Conservation (phyloP, 2,113 vertebrate genomes). For the Zootoca vivipara region DNA sequence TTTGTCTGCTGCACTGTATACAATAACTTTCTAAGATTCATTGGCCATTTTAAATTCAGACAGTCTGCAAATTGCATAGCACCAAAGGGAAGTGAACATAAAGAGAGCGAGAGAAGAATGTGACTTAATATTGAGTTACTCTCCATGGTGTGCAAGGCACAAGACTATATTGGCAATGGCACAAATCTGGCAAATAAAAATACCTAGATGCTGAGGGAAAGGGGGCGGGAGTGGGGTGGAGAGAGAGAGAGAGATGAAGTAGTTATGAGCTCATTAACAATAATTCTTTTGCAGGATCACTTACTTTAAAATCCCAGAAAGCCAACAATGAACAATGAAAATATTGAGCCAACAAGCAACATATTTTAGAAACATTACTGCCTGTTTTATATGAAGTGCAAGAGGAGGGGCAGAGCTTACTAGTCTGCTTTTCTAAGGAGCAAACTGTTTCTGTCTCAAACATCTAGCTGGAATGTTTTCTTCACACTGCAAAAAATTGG, state of each 20-base stretch:
- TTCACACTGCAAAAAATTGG: not conserved
- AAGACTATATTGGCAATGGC: conserved; percentile 16
- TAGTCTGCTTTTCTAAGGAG: conserved; percentile 11
- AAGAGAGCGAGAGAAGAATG: not conserved
- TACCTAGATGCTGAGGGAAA: conserved; percentile 14
- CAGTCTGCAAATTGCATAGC: conserved; percentile 30
- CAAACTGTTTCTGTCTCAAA: conserved; percentile 36
- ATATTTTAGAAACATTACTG: conserved; percentile 42
- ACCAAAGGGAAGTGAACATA: conserved; percentile 4
- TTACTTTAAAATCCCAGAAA: conserved; percentile 36
- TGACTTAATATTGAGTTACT: conserved; percentile 36
- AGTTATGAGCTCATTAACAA: conserved; percentile 30
- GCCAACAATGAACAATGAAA: conserved; percentile 14
- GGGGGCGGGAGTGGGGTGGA: not conserved
- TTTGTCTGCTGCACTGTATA: conserved; percentile 5
- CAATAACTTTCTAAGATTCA: conserved; percentile 25
- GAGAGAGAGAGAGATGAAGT: not conserved
- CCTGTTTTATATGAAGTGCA: not conserved
- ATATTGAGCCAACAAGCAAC: not conserved
- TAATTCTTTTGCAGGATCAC: conserved; percentile 5
- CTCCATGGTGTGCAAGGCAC: not conserved
- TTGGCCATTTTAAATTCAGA: conserved; percentile 34
- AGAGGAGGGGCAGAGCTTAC: not conserved
- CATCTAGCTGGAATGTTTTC: conserved; percentile 31
- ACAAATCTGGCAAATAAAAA: conserved; percentile 23